Evolutionary conservation across 2,888 invertebrate genomes (phyloP), one percentile per base, ranked within the genome.

Genomic region (Alloscopus bannaensis): DNA sequence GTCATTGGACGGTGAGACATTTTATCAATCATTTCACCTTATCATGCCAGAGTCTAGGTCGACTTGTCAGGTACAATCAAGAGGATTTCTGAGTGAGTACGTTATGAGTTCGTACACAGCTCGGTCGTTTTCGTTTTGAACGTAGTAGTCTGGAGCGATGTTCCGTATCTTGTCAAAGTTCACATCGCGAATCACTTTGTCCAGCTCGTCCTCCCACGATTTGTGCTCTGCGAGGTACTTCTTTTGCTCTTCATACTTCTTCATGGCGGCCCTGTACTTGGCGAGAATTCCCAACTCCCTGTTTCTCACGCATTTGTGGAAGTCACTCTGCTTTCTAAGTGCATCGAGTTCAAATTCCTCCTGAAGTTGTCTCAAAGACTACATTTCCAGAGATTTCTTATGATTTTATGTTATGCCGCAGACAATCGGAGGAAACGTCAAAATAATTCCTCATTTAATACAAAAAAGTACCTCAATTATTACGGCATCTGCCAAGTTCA

Each of bases 391-490:
- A 36, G 13, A 36, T 36, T 36, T 8, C 6, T 1, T 20, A 29
- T 16, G 40, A 22, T 11, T 64, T 36, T 22, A 47, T 45, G 20
- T 64, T 26, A 45, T 65, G 42, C 11, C 45, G 4, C 2, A 8
- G 3, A 26, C 13, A 55, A 22, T 2, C 64, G 11, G 13, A 62
- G 22, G 20, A 20, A 36, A 31, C 24, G 8, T 22, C 16, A 22
- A 42, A 16, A 40, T 64, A 26, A n/a, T 3, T 64, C 40, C 55
- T 42, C 4, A n/a, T n/a, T n/a, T n/a, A n/a, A n/a, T n/a, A n/a
- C n/a, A n/a, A n/a, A n/a, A n/a, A n/a, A n/a, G n/a, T 24, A 70
- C 70, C 52, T 72, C 72, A 64, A 72, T 72, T 20, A 72, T 64
- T 2, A 64, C 72, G n/a, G 72, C 72, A 0, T 72, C 72, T 6